Evolutionary conservation across 2,888 invertebrate genomes (phyloP), one percentile per base, ranked within the genome.

Genomic region (Lamellibrachia columna): DNA sequence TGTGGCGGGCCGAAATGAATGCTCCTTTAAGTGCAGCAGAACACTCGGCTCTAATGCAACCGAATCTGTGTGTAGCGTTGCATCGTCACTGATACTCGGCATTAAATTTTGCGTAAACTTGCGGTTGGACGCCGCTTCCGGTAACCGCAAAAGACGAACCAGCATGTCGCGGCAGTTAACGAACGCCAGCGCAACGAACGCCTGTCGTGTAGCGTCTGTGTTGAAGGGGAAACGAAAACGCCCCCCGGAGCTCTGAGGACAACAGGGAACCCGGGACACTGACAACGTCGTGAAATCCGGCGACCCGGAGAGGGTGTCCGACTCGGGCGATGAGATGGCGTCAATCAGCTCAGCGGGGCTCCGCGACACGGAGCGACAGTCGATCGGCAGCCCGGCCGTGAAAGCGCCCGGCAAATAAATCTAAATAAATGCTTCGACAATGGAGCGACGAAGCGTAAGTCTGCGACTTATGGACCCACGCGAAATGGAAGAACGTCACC

Each of bases 371-470:
- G 22, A 22, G 6, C 75, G 75, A 75, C 75, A 75, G 55, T 55
- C 55, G 55, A 9, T 55, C 55, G 8, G 55, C 7, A 7, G 55
- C 22, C 75, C 75, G 75, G 2, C 75, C 2, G 22, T 75, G 75
- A 75, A 75, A 22, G 75, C 75, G 75, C 75, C 9, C 75, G 75
- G 75, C 75, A 75, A 75, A 75, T 75, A 75, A 75, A 75, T 75
- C 75, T 75, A 75, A 75, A 75, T 75, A 75, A 75, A 75, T 75
- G 75, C 22, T 15, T 75, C 75, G 75, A 75, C 75, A 75, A 75
- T 75, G 75, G 75, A 75, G 22, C 75, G 75, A 75, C 75, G 22
- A 22, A 75, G 75, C 75, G 75, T 11, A 75, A 75, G 75, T 22
- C 75, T 22, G 15, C 75, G 75, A 75, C 75, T 75, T 15, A 6